These are phyloP conservation scores for Sylvia borin DNA, from an alignment of 2,797 vertebrate species.

Conservation along the genomic window DNA sequence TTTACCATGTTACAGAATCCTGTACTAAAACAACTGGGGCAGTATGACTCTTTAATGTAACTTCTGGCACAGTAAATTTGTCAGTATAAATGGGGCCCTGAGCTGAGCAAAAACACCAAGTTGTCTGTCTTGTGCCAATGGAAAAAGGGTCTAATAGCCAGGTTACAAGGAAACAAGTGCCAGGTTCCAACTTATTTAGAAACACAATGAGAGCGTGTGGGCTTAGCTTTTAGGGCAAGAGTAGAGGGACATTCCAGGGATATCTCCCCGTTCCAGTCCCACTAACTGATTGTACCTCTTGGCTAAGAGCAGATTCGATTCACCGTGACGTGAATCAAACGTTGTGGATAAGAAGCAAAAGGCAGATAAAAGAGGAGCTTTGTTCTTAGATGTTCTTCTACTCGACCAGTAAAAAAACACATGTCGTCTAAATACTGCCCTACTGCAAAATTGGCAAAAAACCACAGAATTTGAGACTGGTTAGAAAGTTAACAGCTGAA, in stretches of 20 bases:
- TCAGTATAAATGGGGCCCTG: slow-evolving; percentile 38
- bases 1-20: slow-evolving; percentile 48
- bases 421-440: background rate
- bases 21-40: slow-evolving; percentile 41
- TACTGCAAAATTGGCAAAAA: background rate
- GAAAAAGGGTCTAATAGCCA: slow-evolving; percentile 40
- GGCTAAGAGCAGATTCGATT: background rate
- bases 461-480: fast-evolving
- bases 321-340: background rate
- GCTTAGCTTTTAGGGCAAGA: background rate
- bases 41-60: slow-evolving; percentile 58
- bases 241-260: background rate
- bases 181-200: slow-evolving; percentile 14
- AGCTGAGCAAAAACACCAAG: slow-evolving; percentile 5
- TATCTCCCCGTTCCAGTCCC: background rate
- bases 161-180: slow-evolving; percentile 18
- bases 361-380: background rate
- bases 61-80: slow-evolving; percentile 54
- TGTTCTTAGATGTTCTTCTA: background rate
- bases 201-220: slow-evolving; percentile 14
- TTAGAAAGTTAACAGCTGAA: background rate
- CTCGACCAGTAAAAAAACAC: background rate
- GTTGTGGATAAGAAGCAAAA: background rate
- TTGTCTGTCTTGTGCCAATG: slow-evolving; percentile 40
- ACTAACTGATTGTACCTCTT: background rate